Conservation (phyloP, 2,888 invertebrate genomes). For the Phyllotreta striolata region DNA sequence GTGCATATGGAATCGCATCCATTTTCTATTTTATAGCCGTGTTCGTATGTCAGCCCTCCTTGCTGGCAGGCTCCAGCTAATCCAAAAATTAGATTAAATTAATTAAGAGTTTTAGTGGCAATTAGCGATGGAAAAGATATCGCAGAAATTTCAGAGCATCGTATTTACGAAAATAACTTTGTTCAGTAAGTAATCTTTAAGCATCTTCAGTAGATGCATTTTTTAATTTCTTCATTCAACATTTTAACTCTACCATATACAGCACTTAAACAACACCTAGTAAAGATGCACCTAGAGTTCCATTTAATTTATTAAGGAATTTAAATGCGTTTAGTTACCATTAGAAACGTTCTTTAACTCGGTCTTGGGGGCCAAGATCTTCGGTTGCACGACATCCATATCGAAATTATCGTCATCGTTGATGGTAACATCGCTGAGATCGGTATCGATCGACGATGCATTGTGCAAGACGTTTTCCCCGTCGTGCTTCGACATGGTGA, state of each 20-base stretch:
- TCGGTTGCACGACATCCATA: constrained; percentile 49
- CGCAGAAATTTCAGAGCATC: too few species aligned
- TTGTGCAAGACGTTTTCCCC: constrained; percentile 50
- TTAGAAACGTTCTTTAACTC: constrained; percentile 36
- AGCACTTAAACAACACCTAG: too few species aligned
- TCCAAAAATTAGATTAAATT: constrained; percentile 14
- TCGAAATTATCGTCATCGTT: constrained; percentile 67
- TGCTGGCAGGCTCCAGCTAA: constrained; percentile 55
- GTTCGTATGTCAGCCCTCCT: constrained; percentile 62
- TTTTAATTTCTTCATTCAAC: too few species aligned
- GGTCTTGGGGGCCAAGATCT: constrained; percentile 48
- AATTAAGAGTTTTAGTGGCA: too few species aligned
- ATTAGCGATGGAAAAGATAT: too few species aligned
- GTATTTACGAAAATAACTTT: too few species aligned
- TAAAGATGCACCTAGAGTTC: background rate
- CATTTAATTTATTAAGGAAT: background rate
- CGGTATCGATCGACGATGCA: constrained; percentile 52
- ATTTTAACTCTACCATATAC: too few species aligned
- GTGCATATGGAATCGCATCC: constrained; percentile 82
- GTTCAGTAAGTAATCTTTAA: too few species aligned
- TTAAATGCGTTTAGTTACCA: constrained; percentile 38
- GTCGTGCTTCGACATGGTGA: constrained; percentile 52
- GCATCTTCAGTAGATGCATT: too few species aligned
- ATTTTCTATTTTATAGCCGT: constrained; percentile 75
- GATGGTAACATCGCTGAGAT: constrained; percentile 82